Conservation (phyloP, 2,113 vertebrate species). For the Epinephelus cyanopodus region DNA sequence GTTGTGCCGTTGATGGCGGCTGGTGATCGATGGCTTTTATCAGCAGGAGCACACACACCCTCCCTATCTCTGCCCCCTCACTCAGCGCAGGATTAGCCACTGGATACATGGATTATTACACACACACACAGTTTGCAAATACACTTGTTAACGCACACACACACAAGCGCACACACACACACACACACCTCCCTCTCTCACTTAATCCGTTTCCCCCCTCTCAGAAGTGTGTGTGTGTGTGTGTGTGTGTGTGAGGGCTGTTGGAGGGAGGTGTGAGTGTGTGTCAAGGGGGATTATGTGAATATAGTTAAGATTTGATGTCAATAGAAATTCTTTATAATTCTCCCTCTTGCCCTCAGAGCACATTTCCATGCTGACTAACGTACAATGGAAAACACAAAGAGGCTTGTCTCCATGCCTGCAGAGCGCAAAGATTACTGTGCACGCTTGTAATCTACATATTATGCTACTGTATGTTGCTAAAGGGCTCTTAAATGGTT, state of each 20-base stretch:
- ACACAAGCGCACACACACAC: neutral
- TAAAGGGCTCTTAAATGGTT: constrained; percentile 58
- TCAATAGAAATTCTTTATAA: constrained; percentile 73
- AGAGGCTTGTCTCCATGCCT: constrained; percentile 63
- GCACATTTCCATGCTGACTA: constrained; percentile 74
- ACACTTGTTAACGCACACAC: constrained; percentile 7
- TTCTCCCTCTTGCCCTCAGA: constrained; percentile 65
- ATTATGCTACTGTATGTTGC: constrained; percentile 42
- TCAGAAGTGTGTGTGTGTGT: constrained; percentile 52
- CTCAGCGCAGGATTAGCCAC: constrained; percentile 37
- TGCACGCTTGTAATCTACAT: constrained; percentile 64
- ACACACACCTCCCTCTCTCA: constrained; percentile 12
- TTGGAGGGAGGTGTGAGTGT: constrained; percentile 44
- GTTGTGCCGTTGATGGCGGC: neutral
- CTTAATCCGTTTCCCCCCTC: constrained; percentile 47
- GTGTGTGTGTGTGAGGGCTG: constrained; percentile 41
- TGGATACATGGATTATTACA: constrained; percentile 48
- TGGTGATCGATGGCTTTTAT: constrained; percentile 66
- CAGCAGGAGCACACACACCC: constrained; percentile 31
- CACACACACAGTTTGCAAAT: constrained; percentile 14
- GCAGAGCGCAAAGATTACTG: constrained; percentile 60
- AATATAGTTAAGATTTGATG: constrained; percentile 78
- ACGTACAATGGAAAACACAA: constrained; percentile 69
- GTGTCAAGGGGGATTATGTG: constrained; percentile 71
- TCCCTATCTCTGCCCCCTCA: constrained; percentile 29